Base-by-base conservation (phyloP, 2,113 vertebrate genomes). In the Albula glossodonta region DNA sequence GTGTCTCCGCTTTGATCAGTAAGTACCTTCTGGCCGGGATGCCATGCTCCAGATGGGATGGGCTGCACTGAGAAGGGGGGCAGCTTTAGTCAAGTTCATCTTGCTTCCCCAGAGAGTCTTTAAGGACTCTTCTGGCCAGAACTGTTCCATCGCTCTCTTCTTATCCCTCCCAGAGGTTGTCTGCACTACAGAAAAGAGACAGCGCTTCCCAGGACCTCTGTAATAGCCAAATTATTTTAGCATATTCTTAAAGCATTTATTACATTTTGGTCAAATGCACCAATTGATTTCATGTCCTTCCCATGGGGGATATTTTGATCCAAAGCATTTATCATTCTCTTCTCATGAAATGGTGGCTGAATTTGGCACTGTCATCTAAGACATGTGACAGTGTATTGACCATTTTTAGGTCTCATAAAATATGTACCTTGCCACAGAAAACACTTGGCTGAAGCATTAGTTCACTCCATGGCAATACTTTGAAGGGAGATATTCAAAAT, bases 1-100 rank as follows among this genome's bases (percentile, higher is more conserved):
- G 97, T 0, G 97, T 99, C 85, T 99, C 98, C 0, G 96, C 97
- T 12, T 95, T 99, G 92, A 98, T 99, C 95, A 99, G 98, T 99
- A 95, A 97, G 98, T 98, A 78, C 51, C 70, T n/a, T 50, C 50
- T 85, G 17, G 49, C 53, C 77, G 12, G 60, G n/a, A 52, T 22
- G 31, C 15, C 31, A 87, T 87, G 41, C 51, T 51, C 25, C 2
- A 2, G 19, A 22, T 48, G 84, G 90, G 51, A 53, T 88, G 63
- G 7, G 12, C 83, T 11, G 51, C 9, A 22, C 5, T 83, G 51
- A 57, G 74, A 86, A 86, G 57, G 31, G 74, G 84, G n/a, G 41
- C n/a, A 88, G 51, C 88, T 74, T 50, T 53, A 78, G 49, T 52
- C 51, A 56, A 13, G 78, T 86, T n/a, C 83, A 49, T 86, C 70